Evolutionary conservation across 2,113 vertebrate genomes (phyloP), one percentile per base, ranked within the genome.

Genomic region (Trinectes maculatus): DNA sequence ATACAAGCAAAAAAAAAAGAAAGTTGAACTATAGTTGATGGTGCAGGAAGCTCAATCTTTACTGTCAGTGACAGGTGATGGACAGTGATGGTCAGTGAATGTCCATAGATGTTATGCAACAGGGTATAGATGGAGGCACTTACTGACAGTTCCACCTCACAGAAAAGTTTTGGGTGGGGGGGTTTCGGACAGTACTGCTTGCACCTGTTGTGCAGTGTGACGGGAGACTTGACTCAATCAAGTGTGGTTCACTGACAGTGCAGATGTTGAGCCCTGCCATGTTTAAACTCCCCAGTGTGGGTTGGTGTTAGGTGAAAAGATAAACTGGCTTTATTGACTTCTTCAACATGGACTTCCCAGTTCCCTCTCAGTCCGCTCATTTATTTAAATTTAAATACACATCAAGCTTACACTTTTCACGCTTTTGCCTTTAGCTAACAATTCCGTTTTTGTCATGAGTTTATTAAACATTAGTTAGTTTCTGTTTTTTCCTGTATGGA

Each of bases 231-330:
- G 33, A 21, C 18, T 71, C 33, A 37, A 60, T 79, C 60, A 44
- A 54, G 67, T 79, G 37, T 56, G 73, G 82, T 83, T 83, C 74
- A 82, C 58, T 39, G 82, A 63, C 22, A 18, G 66, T 42, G 52
- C 73, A 68, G 60, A 47, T 68, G 77, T 61, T 62, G 71, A 81
- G 68, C 64, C 71, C 51, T 79, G 70, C 22, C 18, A 18, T 78
- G 60, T 62, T 77, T 53, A 61, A 77, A 79, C 52, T 81, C 80
- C 77, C 79, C 15, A 68, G 51, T 3, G 74, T 69, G 54, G 71
- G 72, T 72, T 58, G 68, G 47, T 46, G 62, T 79, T 61, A 75
- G 61, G 65, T 77, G 75, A 83, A 76, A 49, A 44, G 19, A 75
- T 34, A 10, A 73, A 55, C 40, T 65, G 52, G 18, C 1, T 56